phyloP scores from a whole-genome alignment of 1,140 invertebrate species.

The Eupristina koningsbergeri region DNA sequence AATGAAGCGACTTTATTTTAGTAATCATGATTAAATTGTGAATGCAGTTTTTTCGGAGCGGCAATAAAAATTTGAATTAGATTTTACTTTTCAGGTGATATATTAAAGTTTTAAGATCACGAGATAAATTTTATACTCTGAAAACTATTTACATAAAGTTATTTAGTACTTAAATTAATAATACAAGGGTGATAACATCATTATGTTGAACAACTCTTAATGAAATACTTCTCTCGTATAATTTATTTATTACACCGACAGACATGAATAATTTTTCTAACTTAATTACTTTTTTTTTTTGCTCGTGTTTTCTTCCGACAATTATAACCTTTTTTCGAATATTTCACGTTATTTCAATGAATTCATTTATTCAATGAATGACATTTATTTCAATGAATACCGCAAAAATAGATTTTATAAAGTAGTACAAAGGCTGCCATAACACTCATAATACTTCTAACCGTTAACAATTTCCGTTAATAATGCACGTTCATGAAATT shows the following conservation, averaged over 20 bases:
- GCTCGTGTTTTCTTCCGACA: not conserved
- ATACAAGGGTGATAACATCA: not conserved
- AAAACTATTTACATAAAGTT: not conserved
- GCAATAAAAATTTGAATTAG: not conserved
- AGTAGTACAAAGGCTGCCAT: not conserved
- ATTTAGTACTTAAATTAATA: not conserved
- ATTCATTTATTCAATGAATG: no score
- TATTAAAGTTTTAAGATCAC: not conserved
- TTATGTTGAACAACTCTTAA: not conserved
- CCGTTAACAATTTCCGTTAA: not conserved
- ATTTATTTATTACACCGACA: not conserved
- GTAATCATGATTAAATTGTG: not conserved
- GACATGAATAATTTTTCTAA: not conserved
- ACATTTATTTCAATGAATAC: conserved; percentile 1
- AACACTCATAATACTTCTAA: not conserved
- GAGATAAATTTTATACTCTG: not conserved
- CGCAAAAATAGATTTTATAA: not conserved
- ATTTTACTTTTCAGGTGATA: not conserved
- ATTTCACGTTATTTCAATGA: not conserved
- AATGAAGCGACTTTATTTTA: not conserved
- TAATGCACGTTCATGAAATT: not conserved
- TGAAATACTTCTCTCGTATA: not conserved
- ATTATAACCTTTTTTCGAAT: not conserved
- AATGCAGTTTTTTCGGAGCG: not conserved
- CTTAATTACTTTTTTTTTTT: not conserved